Evolutionary conservation across 2,888 invertebrate species (phyloP), one percentile per base, ranked within the genome.

Genomic region (Tenthredo scrophulariae): DNA sequence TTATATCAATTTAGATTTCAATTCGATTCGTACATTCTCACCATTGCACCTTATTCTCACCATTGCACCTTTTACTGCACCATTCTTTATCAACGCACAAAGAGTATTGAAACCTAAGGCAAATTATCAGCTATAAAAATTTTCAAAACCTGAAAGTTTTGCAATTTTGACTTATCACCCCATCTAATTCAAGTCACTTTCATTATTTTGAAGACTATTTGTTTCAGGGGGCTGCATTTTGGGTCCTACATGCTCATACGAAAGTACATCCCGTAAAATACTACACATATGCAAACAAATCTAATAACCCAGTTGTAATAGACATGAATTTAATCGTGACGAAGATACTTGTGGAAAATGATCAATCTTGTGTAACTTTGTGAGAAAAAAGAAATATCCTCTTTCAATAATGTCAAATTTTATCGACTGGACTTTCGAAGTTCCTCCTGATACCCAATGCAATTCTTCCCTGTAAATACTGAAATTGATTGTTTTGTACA

Each of bases 11-110:
- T 22, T 74, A 26, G 7, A 40, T 22, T 26, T 74, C 1, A 46
- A 3, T 7, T 33, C 13, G 1, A 67, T 43, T 26, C 43, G 43
- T 26, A 54, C 77, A 77, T 54, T 77, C 29, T n/a, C 33, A 77
- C 77, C 54, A 54, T 33, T 43, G 77, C 77, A 77, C 77, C 6
- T 33, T n/a, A 77, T 54, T 77, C 29, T n/a, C 33, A 77, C 77
- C 54, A 54, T 33, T 43, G 77, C 77, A 77, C 77, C 6, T 33
- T n/a, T 77, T 33, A 18, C 33, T 33, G 77, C 50, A 77, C 50
- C 77, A 77, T 54, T 75, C 6, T 43, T 13, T 10, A 37, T 37
- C 70, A 62, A 26, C 62, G 62, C 62, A 62, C 62, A 62, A 26
- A 62, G 22, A 62, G n/a, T 37, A 72, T 22, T 15, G 4, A 10